Evolutionary conservation across 2,113 vertebrate species (phyloP).

Genomic region (Steatornis caripensis): DNA sequence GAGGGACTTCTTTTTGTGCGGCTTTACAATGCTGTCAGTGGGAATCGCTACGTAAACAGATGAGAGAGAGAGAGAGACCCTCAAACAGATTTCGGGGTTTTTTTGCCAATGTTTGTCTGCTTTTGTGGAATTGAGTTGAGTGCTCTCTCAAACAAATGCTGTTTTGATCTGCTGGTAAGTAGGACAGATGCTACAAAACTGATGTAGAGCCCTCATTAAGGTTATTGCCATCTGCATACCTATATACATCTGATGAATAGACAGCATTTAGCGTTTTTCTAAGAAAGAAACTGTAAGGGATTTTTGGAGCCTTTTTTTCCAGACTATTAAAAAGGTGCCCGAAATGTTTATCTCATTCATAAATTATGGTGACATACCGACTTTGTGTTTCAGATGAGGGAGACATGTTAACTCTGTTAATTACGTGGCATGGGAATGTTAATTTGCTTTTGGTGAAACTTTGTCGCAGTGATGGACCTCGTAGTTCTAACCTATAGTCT

Average conservation of each 20-base stretch:
- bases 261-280: background rate
- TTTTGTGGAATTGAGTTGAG: slow-evolving; percentile 3
- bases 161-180: slow-evolving; percentile 15
- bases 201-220: background rate
- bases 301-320: slow-evolving; percentile 1
- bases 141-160: slow-evolving; percentile 37
- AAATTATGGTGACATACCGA: background rate
- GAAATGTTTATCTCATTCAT: slow-evolving; percentile 12
- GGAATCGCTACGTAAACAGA: background rate
- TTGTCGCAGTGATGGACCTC: background rate
- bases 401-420: background rate
- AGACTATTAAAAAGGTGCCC: background rate
- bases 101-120: background rate
- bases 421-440: background rate
- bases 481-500: background rate
- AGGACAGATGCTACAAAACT: slow-evolving; percentile 14
- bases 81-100: background rate
- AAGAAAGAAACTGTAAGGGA: background rate
- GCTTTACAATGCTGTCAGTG: background rate
- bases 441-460: background rate
- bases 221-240: slow-evolving; percentile 44
- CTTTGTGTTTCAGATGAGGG: background rate
- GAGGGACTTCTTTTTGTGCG: background rate
- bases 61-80: background rate
- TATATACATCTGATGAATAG: slow-evolving; percentile 9